Evolutionary conservation across 2,888 invertebrate species (phyloP), one percentile per base, ranked within the genome.

Genomic region (Polyploca ridens): DNA sequence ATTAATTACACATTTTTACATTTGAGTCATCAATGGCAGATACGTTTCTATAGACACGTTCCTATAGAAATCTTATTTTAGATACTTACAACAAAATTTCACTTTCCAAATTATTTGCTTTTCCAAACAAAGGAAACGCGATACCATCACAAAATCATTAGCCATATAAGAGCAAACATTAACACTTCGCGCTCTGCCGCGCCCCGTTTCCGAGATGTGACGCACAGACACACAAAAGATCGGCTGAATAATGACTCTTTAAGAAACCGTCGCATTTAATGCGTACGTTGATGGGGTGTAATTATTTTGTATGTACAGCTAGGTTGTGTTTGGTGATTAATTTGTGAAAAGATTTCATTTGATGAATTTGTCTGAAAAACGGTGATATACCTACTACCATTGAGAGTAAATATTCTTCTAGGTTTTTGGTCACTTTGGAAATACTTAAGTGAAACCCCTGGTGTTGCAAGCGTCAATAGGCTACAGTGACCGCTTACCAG

Each of bases 201-300:
- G 66, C 64, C 76, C 74, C 75, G 68, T 73, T 77, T 76, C 78
- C 73, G 74, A 74, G 73, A 74, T 65, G 69, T 70, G 74, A 67
- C 71, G 67, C 49, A 71, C 73, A 68, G 65, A 72, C 73, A 71
- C 64, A 72, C 69, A 76, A 78, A 79, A 75, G 72, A 74, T 72
- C 67, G 65, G 64, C 75, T 83, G 82, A 83, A 77, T 81, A 75
- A 83, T 83, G 80, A 78, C 75, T 69, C 73, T 78, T 81, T 81
- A 79, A 80, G 79, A 81, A 77, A 72, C 71, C 82, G 74, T 75
- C 70, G 72, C 68, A 69, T 69, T 68, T 69, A 70, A 71, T 69
- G 46, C 71, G 71, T 72, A 64, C 66, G 67, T 67, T 74, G 64
- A 70, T 66, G 66, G 64, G 68, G 66, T 64, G 71, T 66, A 65